Base-by-base conservation (phyloP, 2,888 invertebrate genomes). In the Molorchus minor region DNA sequence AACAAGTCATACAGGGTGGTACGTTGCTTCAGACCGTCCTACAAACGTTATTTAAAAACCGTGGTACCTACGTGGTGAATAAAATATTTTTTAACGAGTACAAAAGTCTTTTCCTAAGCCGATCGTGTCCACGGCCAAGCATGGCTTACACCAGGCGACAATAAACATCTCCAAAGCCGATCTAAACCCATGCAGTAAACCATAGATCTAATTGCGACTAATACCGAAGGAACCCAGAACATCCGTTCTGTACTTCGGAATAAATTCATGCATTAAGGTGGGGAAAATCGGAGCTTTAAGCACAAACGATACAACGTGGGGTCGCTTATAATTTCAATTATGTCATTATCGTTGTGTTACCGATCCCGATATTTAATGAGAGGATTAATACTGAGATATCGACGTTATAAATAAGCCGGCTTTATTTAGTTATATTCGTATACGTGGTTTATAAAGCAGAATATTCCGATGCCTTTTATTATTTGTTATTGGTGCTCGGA, bases 271-370 rank as follows among this genome's bases (percentile, higher is more conserved):
- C 8, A 55, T 55, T 55, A 36, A 55, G 55, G 38, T 25, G 55
- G 20, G 35, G 55, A 55, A 55, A 55, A 52, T 52, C 40, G 7
- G 52, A 30, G 30, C 52, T 17, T 51, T 54, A 21, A 44, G n/a
- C 44, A 3, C 3, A 21, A 15, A 45, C 16, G 21, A 59, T 62
- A 56, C 62, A 29, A 47, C 57, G 56, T 62, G 53, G 57, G 63
- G 57, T 64, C 65, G 68, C 73, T 69, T 68, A 70, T 67, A 70
- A 71, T 72, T 69, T 65, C 70, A 71, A 72, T 73, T 71, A 73
- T 71, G 68, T 70, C 71, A 68, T 72, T 71, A 71, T 62, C 61
- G 69, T 69, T 71, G 70, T 71, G 69, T 56, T 62, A 58, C 65
- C 62, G 64, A 69, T 72, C 70, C 56, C 60, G 52, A 55, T 54